phyloP scores from a whole-genome alignment of 2,113 vertebrate genomes.

The Nibea albiflora region DNA sequence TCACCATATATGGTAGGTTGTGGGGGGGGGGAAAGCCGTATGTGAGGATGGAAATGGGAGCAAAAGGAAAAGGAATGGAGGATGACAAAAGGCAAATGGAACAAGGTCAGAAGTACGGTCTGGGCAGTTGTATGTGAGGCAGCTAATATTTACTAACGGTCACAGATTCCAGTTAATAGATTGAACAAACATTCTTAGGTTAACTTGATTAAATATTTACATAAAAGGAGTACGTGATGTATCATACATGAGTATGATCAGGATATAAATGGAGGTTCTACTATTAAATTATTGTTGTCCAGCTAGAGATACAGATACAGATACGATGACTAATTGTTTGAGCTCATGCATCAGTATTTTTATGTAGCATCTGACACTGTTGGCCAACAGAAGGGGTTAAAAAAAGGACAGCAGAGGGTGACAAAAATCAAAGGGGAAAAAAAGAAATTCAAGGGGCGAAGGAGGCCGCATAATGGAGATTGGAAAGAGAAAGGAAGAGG shows the following conservation, averaged over 20 bases:
- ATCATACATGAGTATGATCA: background rate
- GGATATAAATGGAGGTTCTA: background rate
- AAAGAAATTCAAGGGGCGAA: conserved; percentile 20
- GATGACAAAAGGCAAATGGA: background rate
- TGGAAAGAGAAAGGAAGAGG: conserved; percentile 49
- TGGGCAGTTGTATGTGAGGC: background rate
- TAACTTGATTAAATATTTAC: background rate
- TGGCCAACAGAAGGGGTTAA: background rate
- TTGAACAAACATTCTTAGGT: background rate
- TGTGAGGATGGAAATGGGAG: conserved; percentile 17
- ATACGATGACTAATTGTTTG: no score
- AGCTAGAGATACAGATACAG: no score
- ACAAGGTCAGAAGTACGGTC: background rate
- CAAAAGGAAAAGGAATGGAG: background rate
- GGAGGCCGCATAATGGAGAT: conserved; percentile 3
- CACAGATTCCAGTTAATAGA: background rate
- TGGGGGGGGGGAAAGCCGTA: background rate
- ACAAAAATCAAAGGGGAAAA: conserved; percentile 41
- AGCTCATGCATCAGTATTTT: background rate
- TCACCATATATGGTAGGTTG: conserved; percentile 11
- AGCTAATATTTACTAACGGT: background rate
- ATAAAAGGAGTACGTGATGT: background rate
- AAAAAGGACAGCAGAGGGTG: conserved; percentile 52
- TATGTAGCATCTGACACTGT: background rate
- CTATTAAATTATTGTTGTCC: no score